phyloP scores from a whole-genome alignment of 92 coral and sea anemone genomes.

The Nematostella vectensis region DNA sequence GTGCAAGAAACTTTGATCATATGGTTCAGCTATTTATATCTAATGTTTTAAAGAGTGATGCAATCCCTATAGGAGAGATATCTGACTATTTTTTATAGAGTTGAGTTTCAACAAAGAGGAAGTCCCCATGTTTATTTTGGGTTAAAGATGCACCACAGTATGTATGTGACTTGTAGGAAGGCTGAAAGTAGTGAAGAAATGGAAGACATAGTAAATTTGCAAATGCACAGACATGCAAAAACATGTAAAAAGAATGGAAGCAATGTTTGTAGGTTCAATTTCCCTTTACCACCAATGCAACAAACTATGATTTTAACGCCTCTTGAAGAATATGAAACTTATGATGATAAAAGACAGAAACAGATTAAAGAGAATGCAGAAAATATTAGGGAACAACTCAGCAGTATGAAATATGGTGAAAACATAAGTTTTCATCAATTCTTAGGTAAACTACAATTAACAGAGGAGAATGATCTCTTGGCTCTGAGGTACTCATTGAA shows the following conservation, averaged over 20 bases:
- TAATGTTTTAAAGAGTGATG: constrained; percentile 35
- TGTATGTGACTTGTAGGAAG: constrained; percentile 39
- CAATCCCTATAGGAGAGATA: constrained; percentile 39
- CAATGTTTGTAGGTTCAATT: constrained; percentile 41
- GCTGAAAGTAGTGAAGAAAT: constrained; percentile 1
- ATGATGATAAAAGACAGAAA: constrained; percentile 10
- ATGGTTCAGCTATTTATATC: constrained; percentile 48
- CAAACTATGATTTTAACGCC: constrained; percentile 38
- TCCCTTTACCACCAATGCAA: constrained; percentile 55
- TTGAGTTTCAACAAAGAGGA: constrained; percentile 62
- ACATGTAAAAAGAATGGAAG: constrained; percentile 41
- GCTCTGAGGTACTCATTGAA: constrained; percentile 30
- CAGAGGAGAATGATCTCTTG: constrained; percentile 26
- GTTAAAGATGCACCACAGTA: constrained; percentile 37
- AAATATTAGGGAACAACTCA: constrained; percentile 15
- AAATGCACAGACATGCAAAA: constrained; percentile 52
- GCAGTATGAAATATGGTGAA: constrained; percentile 33
- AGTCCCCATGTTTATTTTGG: constrained; percentile 48
- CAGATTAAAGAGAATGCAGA: constrained; percentile 19
- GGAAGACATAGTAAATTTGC: constrained; percentile 38
- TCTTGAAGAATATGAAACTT: constrained; percentile 2
- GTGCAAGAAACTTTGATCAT: constrained; percentile 65
- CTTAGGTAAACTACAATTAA: constrained; percentile 18
- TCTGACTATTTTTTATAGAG: constrained; percentile 47
- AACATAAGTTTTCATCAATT: constrained; percentile 25